These are phyloP conservation scores for Galemys pyrenaicus DNA, from an alignment of 2,113 vertebrate species.

Conservation along the genomic window DNA sequence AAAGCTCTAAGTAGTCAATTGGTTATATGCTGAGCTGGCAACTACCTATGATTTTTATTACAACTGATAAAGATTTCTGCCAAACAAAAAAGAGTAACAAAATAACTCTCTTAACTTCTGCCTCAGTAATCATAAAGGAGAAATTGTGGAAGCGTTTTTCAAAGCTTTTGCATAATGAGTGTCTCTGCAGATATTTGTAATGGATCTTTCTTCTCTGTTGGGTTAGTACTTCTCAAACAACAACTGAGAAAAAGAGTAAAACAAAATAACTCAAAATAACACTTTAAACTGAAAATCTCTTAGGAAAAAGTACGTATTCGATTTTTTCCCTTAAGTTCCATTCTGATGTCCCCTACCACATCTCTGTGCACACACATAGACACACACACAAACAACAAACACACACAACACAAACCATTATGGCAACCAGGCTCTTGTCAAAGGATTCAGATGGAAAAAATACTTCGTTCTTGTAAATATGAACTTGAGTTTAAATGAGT, in stretches of 20 bases:
- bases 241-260: not conserved
- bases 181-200: not conserved
- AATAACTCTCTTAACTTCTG: not conserved
- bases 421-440: not conserved
- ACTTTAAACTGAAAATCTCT: not conserved
- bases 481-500: not conserved
- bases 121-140: not conserved
- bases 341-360: not conserved
- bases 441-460: not conserved
- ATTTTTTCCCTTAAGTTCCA: not conserved
- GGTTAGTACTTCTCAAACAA: not conserved
- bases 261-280: not conserved
- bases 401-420: not conserved
- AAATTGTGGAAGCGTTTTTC: slow-evolving; percentile 3
- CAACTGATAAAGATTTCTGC: not conserved
- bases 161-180: not conserved
- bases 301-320: not conserved
- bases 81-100: not conserved
- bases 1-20: not conserved
- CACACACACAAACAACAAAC: not conserved
- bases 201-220: not conserved
- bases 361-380: not conserved
- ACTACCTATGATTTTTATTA: not conserved
- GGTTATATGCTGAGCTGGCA: slow-evolving; percentile 8
- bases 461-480: not conserved